These are phyloP conservation scores for Formicarius rufipectus DNA, from an alignment of 2,113 vertebrate species.

Conservation along the genomic window DNA sequence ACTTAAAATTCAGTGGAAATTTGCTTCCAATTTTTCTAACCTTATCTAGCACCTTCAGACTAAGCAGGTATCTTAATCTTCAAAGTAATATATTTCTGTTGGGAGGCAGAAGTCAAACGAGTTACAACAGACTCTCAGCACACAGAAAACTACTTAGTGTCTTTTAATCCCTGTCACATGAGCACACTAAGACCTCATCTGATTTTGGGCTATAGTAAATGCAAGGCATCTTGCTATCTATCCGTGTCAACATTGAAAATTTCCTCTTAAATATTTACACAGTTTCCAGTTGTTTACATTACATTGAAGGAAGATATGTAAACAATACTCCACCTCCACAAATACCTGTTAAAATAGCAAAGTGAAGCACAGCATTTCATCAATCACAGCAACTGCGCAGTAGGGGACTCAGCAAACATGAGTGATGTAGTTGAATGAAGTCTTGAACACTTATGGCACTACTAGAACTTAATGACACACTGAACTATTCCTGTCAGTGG, in stretches of 20 bases:
- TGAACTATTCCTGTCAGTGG: background rate
- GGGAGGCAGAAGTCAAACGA: background rate
- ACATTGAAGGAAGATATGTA: background rate
- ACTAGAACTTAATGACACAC: background rate
- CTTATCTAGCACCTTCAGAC: background rate
- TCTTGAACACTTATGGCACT: fast-evolving
- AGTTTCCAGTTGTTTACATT: background rate
- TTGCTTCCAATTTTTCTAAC: background rate
- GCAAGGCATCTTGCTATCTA: background rate
- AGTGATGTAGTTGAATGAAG: background rate
- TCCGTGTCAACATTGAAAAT: fast-evolving
- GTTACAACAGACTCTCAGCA: background rate
- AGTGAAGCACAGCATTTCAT: background rate
- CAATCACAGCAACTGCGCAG: background rate
- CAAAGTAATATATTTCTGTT: background rate
- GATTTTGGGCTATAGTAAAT: background rate
- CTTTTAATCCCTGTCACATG: background rate
- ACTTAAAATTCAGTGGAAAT: background rate
- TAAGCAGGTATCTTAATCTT: background rate
- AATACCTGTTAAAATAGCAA: background rate
- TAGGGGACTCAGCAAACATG: fast-evolving
- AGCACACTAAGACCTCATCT: background rate
- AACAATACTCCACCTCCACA: background rate
- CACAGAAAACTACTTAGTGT: background rate
- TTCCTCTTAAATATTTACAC: background rate